A percentile compares a stretch with the other conserved stretches of the same genome.
phyloP scores from a whole-genome alignment of 2,888 invertebrate species.

The Torymus aiolomorphi region DNA sequence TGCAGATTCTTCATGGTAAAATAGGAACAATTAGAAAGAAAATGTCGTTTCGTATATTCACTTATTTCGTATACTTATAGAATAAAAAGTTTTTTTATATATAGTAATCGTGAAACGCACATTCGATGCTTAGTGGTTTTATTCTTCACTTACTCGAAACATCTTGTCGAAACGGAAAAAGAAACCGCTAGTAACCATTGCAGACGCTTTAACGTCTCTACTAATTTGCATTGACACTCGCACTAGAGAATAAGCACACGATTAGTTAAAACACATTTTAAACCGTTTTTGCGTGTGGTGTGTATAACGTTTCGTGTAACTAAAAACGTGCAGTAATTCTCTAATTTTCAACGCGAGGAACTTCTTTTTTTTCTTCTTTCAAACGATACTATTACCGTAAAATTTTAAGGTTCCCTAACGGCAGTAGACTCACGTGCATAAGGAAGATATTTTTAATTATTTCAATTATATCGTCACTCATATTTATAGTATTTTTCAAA shows the following conservation, averaged over 20 bases:
- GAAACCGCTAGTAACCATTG: conserved; percentile 8
- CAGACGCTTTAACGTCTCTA: conserved; percentile 22
- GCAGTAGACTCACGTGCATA: conserved; percentile 47
- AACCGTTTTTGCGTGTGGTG: neutral
- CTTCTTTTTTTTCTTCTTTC: conserved; percentile 10
- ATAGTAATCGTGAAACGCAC: neutral
- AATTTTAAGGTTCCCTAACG: conserved; percentile 17
- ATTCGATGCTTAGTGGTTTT: conserved; percentile 15
- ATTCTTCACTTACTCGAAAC: neutral
- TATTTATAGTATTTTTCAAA: conserved; percentile 25
- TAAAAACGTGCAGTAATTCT: conserved; percentile 39
- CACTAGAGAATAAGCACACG: conserved; percentile 44
- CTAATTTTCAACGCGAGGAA: conserved; percentile 48
- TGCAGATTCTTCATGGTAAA: conserved; percentile 14
- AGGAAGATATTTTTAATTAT: conserved; percentile 35
- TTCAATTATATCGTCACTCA: conserved; percentile 10
- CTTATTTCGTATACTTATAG: conserved; percentile 22
- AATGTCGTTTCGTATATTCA: conserved; percentile 9
- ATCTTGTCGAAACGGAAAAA: neutral
- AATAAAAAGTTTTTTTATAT: conserved; percentile 26
- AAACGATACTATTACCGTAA: conserved; percentile 40
- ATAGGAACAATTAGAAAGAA: conserved; percentile 35
- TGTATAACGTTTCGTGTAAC: conserved; percentile 24
- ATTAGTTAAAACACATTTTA: conserved; percentile 32
- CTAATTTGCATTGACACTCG: conserved; percentile 34